A percentile compares a stretch with the other conserved stretches of the same genome.
Conservation (phyloP, 30 jellyfish, hydroid and myxozoan genomes). For the Aurelia aurita complex sp. Pacific region DNA sequence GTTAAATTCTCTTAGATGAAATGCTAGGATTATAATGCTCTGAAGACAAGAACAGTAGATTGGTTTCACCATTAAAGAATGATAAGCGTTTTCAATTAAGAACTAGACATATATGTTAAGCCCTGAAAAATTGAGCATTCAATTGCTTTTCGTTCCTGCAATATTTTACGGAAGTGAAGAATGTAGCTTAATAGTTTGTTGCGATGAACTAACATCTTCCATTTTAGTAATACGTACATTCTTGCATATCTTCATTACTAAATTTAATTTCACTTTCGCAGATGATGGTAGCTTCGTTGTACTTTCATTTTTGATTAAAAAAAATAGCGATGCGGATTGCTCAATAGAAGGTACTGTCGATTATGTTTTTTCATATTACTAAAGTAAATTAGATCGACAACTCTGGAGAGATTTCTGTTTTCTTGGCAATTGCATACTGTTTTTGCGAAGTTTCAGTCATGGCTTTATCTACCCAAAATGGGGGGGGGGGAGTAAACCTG, state of each 20-base stretch:
- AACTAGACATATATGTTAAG: not conserved
- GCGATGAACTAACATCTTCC: not conserved
- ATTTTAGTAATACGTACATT: not conserved
- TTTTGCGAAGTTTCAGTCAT: no score
- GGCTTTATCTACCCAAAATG: no score
- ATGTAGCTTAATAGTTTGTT: not conserved
- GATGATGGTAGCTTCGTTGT: not conserved
- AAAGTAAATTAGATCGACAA: not conserved
- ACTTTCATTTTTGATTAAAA: not conserved
- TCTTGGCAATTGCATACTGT: no score
- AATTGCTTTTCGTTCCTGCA: slow-evolving; percentile 1
- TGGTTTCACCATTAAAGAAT: not conserved
- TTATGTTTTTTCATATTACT: not conserved
- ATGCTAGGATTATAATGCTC: not conserved
- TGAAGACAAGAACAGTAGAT: not conserved
- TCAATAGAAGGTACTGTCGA: no score
- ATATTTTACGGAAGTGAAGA: slow-evolving; percentile 1
- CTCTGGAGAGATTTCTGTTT: no score
- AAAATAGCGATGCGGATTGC: not conserved
- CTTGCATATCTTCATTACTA: not conserved
- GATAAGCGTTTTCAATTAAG: not conserved
- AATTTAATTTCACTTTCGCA: not conserved
- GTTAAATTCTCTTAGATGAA: not conserved
- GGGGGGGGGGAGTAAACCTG: no score
- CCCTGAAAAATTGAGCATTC: slow-evolving; percentile 1